phyloP scores from a whole-genome alignment of 2,888 invertebrate genomes.

The Tipula helvola region DNA sequence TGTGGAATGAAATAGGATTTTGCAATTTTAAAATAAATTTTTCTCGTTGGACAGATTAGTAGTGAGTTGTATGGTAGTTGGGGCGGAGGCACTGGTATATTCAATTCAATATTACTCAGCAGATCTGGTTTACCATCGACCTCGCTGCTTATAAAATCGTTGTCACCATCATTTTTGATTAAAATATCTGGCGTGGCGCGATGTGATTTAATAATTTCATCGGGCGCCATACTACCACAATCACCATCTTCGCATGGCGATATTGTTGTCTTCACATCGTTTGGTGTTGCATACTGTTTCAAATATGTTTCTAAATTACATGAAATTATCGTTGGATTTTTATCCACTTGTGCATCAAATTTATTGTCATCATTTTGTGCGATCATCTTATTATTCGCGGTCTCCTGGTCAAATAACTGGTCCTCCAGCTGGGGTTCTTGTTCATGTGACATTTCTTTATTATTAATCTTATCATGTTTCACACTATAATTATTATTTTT shows the following conservation, averaged over 20 bases:
- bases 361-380: slow-evolving; percentile 9
- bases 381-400: background rate
- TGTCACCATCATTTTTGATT: slow-evolving; percentile 22
- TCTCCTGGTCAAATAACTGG: background rate
- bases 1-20: background rate
- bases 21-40: background rate
- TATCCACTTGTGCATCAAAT: background rate
- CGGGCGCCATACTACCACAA: slow-evolving; percentile 15
- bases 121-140: slow-evolving; percentile 23
- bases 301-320: slow-evolving; percentile 20
- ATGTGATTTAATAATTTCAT: slow-evolving; percentile 15
- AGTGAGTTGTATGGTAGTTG: background rate
- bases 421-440: background rate
- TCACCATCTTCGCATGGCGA: background rate
- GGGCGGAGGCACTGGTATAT: slow-evolving; percentile 19
- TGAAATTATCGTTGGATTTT: slow-evolving; percentile 5
- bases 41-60: background rate
- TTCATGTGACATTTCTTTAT: background rate
- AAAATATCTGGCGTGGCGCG: slow-evolving; percentile 28
- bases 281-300: slow-evolving; percentile 16
- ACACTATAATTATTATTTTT: background rate
- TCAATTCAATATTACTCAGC: slow-evolving; percentile 21
- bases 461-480: background rate
- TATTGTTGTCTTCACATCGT: slow-evolving; percentile 13
- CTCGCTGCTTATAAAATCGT: background rate